Base-by-base conservation (phyloP, 2,113 vertebrate genomes). In the Eclectus roratus region DNA sequence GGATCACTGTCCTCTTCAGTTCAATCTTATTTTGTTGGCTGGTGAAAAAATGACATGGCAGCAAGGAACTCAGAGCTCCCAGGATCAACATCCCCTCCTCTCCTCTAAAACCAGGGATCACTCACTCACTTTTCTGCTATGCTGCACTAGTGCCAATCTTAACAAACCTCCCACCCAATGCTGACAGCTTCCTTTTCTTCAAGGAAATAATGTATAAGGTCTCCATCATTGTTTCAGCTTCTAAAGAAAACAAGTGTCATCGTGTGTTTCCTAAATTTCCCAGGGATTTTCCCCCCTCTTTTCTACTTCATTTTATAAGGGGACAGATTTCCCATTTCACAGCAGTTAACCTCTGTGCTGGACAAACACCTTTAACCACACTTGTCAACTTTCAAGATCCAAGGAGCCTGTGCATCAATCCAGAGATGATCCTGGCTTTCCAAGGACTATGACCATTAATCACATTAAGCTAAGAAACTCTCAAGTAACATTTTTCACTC, bases 41-140 rank as follows among this genome's bases (percentile, higher is more conserved):
- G 37, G 24, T 24, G 29, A 64, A 82, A 82, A 13, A 61, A 88
- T 66, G 10, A 7, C 17, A 82, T 28, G 29, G 52, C 47, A 89
- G 39, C 72, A 80, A 58, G 13, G 10, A 82, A 66, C 39, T n/a
- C 33, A 18, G 35, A 35, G 23, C 18, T 88, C 56, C 39, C 56
- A 79, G 7, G 14, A 33, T 9, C 64, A 50, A 8, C 0, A 0
- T 28, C 5, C 44, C 15, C 21, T 68, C 28, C 6, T 58, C 17
- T 15, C 50, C 27, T 18, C 27, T 55, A 61, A 86, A 71, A 64
- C 11, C 41, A 68, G 39, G 20, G 25, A 65, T 20, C 2, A 29
- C 39, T 43, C 2, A 25, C 39, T 43, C 74, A 61, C 28, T 72
- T 80, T 52, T 23, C 33, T 65, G n/a, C 33, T 91, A 68, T 44